A percentile compares a stretch with the other conserved stretches of the same genome.
phyloP scores from a whole-genome alignment of 2,888 invertebrate genomes.

The Phortica okadai region DNA sequence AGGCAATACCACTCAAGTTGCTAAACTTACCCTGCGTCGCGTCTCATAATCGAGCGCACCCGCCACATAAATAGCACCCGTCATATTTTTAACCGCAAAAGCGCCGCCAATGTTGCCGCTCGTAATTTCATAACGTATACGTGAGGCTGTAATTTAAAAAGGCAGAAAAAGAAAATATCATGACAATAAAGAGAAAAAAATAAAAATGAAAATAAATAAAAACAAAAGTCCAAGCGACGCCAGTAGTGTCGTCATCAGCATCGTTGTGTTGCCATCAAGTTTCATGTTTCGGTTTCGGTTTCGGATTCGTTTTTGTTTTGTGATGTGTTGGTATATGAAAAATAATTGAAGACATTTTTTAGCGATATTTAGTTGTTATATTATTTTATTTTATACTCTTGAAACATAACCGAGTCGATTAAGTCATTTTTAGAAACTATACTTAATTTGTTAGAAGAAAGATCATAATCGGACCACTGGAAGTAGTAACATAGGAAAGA shows the following conservation, averaged over 20 bases:
- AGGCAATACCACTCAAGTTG: neutral
- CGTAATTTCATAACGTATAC: constrained; percentile 99
- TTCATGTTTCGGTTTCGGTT: constrained; percentile 17
- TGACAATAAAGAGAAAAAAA: neutral
- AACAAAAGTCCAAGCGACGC: constrained; percentile 11
- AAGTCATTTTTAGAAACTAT: neutral
- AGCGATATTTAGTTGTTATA: neutral
- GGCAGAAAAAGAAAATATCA: neutral
- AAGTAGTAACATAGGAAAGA: too few species aligned
- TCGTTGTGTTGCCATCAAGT: neutral
- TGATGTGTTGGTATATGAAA: constrained; percentile 32
- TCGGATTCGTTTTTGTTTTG: neutral
- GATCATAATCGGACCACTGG: too few species aligned
- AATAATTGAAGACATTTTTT: constrained; percentile 48
- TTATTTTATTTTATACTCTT: too few species aligned
- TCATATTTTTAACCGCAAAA: constrained; percentile 98
- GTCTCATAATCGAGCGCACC: constrained; percentile 98
- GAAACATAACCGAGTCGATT: too few species aligned
- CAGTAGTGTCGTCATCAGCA: constrained; percentile 29
- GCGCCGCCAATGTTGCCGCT: constrained; percentile 99
- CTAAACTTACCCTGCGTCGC: constrained; percentile 90
- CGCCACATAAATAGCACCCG: constrained; percentile 98
- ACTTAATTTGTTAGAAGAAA: too few species aligned
- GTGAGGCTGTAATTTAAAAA: constrained; percentile 85
- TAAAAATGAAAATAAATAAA: neutral